Base-by-base conservation (phyloP, 2,888 invertebrate genomes). In the Drosophila birchii region DNA sequence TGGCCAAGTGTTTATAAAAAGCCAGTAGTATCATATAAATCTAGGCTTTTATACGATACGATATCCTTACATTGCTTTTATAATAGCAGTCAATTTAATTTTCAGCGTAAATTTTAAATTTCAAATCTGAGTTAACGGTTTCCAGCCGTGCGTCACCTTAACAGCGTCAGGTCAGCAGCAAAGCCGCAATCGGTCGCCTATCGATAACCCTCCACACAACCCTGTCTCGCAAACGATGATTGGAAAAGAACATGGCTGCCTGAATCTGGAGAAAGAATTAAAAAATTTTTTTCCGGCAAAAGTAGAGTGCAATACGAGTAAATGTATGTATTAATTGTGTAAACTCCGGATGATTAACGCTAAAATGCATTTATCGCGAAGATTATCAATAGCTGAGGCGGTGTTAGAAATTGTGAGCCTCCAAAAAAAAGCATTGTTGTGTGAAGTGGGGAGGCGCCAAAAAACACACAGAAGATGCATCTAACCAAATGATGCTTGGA, bases 251-350 rank as follows among this genome's bases (percentile, higher is more conserved):
- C 36, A 70, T 70, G 70, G 70, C 70, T 47, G 54, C 49, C 62
- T 38, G 55, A 55, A 47, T 44, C 45, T 61, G 60, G 60, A 61
- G 53, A 47, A 56, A 70, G 87, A 87, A 70, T 78, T 78, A 77
- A 43, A 81, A 51, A 51, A 51, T 51, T 51, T 79, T 85, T 73
- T 67, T 86, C 78, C 84, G 86, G 86, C 69, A 83, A 80, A 88
- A 83, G 63, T 44, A 75, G 58, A 75, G 81, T 78, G 63, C 63
- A 83, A 77, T 78, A 63, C 53, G 47, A 58, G 54, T 51, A 47
- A 60, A 68, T 57, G 72, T 75, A 77, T 73, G 72, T 80, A 78
- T 78, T 78, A 71, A 64, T 7, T 64, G 60, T 61, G 23, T 20
- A 68, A 78, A 56, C 53, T 54, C 8, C 16, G 18, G 32, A 20